These are phyloP conservation scores for Pelodiscus sinensis DNA, from an alignment of 2,113 vertebrate species.

Conservation along the genomic window DNA sequence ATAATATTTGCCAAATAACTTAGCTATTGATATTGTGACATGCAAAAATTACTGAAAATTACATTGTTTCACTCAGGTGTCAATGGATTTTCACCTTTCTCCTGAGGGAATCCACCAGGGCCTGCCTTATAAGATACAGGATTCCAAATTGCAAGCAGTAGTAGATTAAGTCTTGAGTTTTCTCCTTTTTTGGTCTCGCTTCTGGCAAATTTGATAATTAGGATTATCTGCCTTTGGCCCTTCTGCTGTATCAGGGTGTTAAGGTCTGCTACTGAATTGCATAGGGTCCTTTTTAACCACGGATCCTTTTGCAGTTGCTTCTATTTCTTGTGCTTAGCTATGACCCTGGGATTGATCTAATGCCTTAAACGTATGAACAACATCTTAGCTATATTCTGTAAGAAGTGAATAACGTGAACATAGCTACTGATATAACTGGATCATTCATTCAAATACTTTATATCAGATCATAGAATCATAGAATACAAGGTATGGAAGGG, in stretches of 20 bases:
- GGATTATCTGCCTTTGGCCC: neutral
- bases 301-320: neutral
- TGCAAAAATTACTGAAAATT: neutral
- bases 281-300: neutral
- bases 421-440: accelerated
- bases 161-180: neutral
- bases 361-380: neutral
- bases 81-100: neutral
- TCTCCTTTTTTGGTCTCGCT: neutral
- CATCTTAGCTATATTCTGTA: neutral
- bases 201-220: neutral
- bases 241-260: neutral
- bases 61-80: neutral
- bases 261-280: neutral
- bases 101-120: neutral
- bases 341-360: neutral
- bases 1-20: neutral
- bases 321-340: neutral
- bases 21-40: neutral
- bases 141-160: neutral
- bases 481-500: too few species aligned
- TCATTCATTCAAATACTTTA: neutral
- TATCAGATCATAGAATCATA: neutral
- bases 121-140: neutral
- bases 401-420: neutral